Evolutionary conservation across 2,113 vertebrate species (phyloP).

Genomic region (Chamaetylas fuelleborni): DNA sequence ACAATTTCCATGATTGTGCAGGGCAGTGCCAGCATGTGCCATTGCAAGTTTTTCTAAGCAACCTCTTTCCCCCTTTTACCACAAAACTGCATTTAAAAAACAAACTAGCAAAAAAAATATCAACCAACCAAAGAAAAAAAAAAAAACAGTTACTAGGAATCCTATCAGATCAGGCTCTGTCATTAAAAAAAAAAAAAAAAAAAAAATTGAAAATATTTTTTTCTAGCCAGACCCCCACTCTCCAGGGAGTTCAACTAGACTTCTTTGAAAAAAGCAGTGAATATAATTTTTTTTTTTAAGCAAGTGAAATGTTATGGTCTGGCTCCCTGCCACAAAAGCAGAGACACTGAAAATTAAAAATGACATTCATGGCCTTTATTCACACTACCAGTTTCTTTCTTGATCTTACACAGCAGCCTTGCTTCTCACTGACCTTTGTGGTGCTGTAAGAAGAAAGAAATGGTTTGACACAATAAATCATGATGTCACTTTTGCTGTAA

Average conservation of each 20-base stretch:
- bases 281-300: neutral
- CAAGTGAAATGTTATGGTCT: neutral
- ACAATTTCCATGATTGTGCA: neutral
- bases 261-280: neutral
- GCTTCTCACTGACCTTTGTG: constrained; percentile 36
- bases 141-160: neutral
- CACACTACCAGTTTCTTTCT: neutral
- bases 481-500: constrained; percentile 37
- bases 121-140: too few species aligned
- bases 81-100: neutral
- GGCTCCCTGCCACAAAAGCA: neutral
- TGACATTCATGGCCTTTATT: constrained; percentile 8
- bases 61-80: neutral
- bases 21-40: neutral
- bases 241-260: neutral
- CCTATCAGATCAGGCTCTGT: neutral
- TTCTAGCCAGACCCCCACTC: neutral
- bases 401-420: neutral
- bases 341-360: neutral
- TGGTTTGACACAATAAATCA: constrained; percentile 42
- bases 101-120: too few species aligned
- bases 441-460: neutral
- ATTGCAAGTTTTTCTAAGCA: neutral
- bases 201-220: neutral
- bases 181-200: neutral